phyloP scores from a whole-genome alignment of 2,797 vertebrate species.

The Cheracebus regulus region DNA sequence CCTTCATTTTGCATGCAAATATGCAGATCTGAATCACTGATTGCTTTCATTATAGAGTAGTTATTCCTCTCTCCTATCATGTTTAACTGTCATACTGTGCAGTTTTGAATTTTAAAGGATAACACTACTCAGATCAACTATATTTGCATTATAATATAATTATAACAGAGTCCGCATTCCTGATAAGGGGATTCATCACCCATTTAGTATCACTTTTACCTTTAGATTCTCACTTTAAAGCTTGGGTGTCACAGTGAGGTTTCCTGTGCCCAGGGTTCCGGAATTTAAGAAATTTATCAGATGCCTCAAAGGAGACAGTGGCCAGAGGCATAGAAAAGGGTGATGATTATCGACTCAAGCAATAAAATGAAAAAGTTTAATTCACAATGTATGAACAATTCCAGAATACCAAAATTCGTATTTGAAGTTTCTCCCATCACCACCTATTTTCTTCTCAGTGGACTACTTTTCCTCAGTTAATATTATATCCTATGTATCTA shows the following conservation, averaged over 20 bases:
- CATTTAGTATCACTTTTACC: slow-evolving; percentile 24
- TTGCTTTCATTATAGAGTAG: neutral
- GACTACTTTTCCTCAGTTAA: neutral
- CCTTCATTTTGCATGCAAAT: slow-evolving; percentile 1
- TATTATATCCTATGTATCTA: neutral
- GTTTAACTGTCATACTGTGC: neutral
- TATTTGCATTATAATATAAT: slow-evolving; percentile 10
- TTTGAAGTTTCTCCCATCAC: neutral
- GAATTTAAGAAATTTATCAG: slow-evolving; percentile 50
- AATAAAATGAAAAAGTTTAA: slow-evolving; percentile 1
- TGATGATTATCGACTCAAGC: neutral
- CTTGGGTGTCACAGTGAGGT: neutral
- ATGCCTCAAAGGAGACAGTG: neutral
- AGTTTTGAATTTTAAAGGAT: slow-evolving; percentile 27
- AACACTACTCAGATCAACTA: neutral
- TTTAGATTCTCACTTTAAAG: slow-evolving; percentile 42
- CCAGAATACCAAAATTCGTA: slow-evolving; percentile 10
- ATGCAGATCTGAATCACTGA: neutral
- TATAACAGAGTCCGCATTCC: neutral
- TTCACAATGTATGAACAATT: slow-evolving; percentile 34
- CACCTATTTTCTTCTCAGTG: neutral
- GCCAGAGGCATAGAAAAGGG: neutral
- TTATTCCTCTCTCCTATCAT: neutral
- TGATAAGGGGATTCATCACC: neutral
- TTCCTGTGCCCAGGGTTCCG: neutral